A percentile compares a stretch with the other conserved stretches of the same genome.
Conservation (phyloP, 2,113 vertebrate species). For the Gobiocypris rarus region DNA sequence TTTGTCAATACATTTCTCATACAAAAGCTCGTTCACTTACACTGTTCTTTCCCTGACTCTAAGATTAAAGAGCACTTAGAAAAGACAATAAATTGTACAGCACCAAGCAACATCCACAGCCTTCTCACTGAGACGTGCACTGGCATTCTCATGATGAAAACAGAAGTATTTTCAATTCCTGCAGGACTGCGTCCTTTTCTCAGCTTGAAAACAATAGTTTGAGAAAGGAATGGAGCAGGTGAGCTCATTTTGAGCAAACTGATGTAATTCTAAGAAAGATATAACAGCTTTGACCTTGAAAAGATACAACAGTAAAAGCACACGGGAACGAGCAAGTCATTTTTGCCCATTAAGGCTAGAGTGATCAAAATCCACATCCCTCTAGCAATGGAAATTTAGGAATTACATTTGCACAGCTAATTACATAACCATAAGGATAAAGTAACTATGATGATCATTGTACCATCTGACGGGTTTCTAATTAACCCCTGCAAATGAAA, state of each 20-base stretch:
- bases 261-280: not conserved
- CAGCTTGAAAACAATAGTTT: not conserved
- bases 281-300: not conserved
- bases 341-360: not conserved
- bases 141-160: not conserved
- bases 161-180: not conserved
- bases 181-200: not conserved
- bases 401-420: conserved; percentile 17
- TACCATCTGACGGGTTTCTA: conserved; percentile 52
- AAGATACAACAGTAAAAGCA: not conserved
- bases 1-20: conserved; percentile 36
- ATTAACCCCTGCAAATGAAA: conserved; percentile 59
- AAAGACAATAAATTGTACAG: not conserved
- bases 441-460: conserved; percentile 36
- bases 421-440: conserved; percentile 42
- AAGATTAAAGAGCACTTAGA: not conserved
- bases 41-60: not conserved
- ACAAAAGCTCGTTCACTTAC: conserved; percentile 9
- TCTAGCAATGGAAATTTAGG: not conserved
- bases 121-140: not conserved
- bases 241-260: not conserved
- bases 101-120: not conserved
- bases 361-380: not conserved
- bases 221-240: not conserved
- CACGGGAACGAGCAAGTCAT: not conserved